Conservation (phyloP, 2,797 vertebrate species). For the Galaxias olidus region DNA sequence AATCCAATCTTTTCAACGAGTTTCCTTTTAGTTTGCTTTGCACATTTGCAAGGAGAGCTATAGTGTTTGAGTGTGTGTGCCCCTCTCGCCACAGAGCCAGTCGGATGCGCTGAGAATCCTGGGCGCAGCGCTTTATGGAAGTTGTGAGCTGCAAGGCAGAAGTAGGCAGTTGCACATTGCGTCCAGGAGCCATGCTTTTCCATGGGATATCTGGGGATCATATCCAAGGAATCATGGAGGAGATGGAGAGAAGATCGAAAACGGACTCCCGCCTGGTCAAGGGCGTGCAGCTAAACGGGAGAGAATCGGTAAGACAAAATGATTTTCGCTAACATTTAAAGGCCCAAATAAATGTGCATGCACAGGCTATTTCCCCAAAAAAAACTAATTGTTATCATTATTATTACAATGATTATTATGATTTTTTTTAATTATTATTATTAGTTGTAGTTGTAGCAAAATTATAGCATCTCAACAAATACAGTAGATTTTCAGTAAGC, state of each 20-base stretch:
- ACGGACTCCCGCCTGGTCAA: conserved; percentile 92
- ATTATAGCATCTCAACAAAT: too few species aligned
- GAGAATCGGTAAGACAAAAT: conserved; percentile 88
- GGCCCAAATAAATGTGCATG: background rate
- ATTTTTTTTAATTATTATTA: background rate
- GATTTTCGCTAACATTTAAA: background rate
- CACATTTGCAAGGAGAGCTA: conserved; percentile 47
- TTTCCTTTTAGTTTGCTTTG: conserved; percentile 47
- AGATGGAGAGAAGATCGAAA: conserved; percentile 98
- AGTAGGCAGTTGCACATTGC: conserved; percentile 95
- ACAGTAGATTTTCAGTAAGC: too few species aligned
- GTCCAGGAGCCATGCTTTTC: conserved; percentile 99
- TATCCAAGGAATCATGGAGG: conserved; percentile 99
- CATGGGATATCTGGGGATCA: conserved; percentile 99
- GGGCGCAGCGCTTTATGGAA: conserved; percentile 90
- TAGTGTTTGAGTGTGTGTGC: conserved; percentile 50
- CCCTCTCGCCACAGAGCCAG: conserved; percentile 66
- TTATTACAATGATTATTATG: background rate
- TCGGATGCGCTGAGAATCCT: conserved; percentile 87
- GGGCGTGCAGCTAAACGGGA: conserved; percentile 93
- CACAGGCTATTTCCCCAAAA: background rate
- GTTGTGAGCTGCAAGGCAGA: conserved; percentile 96
- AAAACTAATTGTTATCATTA: background rate
- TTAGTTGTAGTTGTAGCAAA: background rate
- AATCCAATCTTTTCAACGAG: conserved; percentile 34